Conservation (phyloP, 2,888 invertebrate species). For the Scaptomyza parva region DNA sequence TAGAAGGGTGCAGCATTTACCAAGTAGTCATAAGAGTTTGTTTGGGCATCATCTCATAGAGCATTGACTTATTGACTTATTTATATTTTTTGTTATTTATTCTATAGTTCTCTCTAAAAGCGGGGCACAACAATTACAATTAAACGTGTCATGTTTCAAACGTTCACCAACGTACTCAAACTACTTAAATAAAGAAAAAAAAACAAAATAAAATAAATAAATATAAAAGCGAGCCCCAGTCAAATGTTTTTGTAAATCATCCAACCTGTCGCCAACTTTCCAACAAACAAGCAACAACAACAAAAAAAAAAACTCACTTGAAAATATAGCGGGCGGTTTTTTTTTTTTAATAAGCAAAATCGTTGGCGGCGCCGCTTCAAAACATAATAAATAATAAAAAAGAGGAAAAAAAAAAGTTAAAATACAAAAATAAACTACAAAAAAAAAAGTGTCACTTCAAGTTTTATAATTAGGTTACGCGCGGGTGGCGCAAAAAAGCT, state of each 20-base stretch:
- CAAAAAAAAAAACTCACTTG: constrained; percentile 8
- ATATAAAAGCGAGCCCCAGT: neutral
- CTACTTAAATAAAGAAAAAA: neutral
- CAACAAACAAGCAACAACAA: constrained; percentile 19
- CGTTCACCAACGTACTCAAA: neutral
- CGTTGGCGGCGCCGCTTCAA: constrained; percentile 35
- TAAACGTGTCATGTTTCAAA: constrained; percentile 22
- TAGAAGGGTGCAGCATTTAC: constrained; percentile 46
- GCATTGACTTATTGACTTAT: neutral
- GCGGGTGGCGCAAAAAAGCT: constrained; percentile 67
- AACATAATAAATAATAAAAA: constrained; percentile 34
- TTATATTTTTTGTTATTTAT: too few species aligned
- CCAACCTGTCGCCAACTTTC: constrained; percentile 57
- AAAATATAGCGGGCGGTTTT: constrained; percentile 35
- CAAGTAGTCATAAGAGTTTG: neutral
- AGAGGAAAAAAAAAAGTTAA: too few species aligned
- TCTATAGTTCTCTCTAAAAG: too few species aligned
- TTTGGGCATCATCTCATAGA: neutral
- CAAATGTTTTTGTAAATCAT: constrained; percentile 5
- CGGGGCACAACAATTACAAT: constrained; percentile 3
- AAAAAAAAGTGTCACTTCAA: constrained; percentile 60
- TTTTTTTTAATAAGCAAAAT: constrained; percentile 44
- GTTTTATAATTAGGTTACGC: constrained; percentile 76
- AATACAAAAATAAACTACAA: neutral
- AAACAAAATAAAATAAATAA: too few species aligned